Evolutionary conservation across 2,888 invertebrate species (phyloP), one percentile per base, ranked within the genome.

Genomic region (Protonemura montana): DNA sequence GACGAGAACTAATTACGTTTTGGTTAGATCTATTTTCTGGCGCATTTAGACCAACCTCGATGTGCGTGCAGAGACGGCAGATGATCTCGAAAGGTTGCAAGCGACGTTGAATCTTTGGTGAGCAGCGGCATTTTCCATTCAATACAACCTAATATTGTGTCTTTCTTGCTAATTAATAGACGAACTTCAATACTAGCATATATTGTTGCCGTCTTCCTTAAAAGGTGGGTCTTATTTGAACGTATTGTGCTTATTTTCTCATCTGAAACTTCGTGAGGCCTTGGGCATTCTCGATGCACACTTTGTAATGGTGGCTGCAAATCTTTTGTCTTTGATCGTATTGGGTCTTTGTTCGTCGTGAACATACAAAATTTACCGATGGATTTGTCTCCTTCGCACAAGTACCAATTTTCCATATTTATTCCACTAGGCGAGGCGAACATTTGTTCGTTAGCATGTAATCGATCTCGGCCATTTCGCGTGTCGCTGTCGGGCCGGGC

Each of bases 401-500:
- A 35, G 35, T 35, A 35, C 5, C 35, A 10, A 35, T 3, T 35
- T 10, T 10, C 1, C 21, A 59, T 59, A 59, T 59, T 59, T 59
- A 16, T 59, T 59, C 21, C 13, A 21, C 59, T 10, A 59, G 1
- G 7, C 59, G 59, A 59, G 7, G 21, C 2, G 21, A 59, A 13
- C 59, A 21, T 59, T 59, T 59, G 59, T 59, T 59, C 16, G 6
- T 59, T 59, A 16, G 59, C 59, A 59, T 59, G 59, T 59, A 59
- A 59, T 59, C 59, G 59, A 59, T 59, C 59, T 21, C 59, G 59
- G 59, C 59, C 59, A 59, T 59, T 59, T 59, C 59, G 59, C 59
- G 59, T 59, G 59, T 21, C 59, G 59, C 16, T 59, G 6, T 21
- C 59, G 59, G 59, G 59, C 59, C 59, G 59, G 59, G 59, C 59